Base-by-base conservation (phyloP, 2,888 invertebrate species). In the Drosophila meridiana region DNA sequence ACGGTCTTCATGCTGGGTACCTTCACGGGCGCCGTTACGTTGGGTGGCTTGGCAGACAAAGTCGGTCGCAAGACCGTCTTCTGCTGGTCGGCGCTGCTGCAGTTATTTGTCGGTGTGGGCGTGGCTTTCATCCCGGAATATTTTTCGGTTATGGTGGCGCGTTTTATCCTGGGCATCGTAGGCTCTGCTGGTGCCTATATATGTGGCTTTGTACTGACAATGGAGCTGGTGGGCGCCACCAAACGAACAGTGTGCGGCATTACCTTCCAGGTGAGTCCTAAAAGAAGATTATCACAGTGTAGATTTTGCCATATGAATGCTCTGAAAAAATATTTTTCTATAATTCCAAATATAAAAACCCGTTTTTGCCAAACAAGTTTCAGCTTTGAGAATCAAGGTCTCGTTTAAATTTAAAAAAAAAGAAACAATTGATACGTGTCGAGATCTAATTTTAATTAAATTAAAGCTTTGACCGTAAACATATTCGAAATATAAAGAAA, bases 141-240 rank as follows among this genome's bases (percentile, higher is more conserved):
- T 90, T 96, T 95, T 93, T 94, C 96, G 0, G 97, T 96, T 87
- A 92, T 97, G 74, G 93, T 94, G 0, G 91, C 96, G 0, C 93
- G 96, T 71, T 97, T 95, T 90, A 90, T 96, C 8, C 96, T 96
- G 85, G 97, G 97, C 34, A 96, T 97, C 68, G 97, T 97, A 83
- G 97, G 97, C 42, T 97, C 97, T 0, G 97, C 97, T 2, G 97
- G 97, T 7, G 92, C 93, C 4, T 93, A 93, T 28, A 93, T 93
- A 32, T 94, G 94, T 32, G 94, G 94, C 47, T 94, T 94, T 83
- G 94, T 94, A 20, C 80, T 94, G n/a, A 93, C 93, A n/a, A 97
- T 97, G 97, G 97, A 98, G 92, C 91, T 97, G 62, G 97, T 97
- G 0, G 97, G 97, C 3, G 93, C 97, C 0, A 96, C 95, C 73